Base-by-base conservation (phyloP, 2,888 invertebrate species). In the Platycheirus albimanus region DNA sequence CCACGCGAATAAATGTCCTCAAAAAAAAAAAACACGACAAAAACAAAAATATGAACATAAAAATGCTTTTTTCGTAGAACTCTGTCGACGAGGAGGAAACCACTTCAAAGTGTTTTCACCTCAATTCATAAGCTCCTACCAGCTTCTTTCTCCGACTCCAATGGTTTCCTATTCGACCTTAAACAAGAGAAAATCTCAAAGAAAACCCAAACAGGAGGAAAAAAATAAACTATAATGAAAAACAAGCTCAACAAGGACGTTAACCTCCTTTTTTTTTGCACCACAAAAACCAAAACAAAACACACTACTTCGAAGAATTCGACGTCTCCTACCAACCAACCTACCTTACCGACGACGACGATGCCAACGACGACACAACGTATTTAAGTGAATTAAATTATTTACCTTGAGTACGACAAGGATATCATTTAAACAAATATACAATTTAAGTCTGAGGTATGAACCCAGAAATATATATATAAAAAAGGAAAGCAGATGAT, bases 371-470 rank as follows among this genome's bases (percentile, higher is more conserved):
- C n/a, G n/a, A n/a, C n/a, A n/a, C 28, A 38, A 58, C 13, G 54
- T 75, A 80, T 80, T 75, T 75, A 74, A 80, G 69, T 74, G 79
- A 76, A 81, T 77, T 77, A 77, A 81, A 81, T 77, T 72, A 72
- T 81, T 67, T 52, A 63, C 24, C 71, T 33, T 33, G 47, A 81
- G 66, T 71, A 80, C 80, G 45, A n/a, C n/a, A n/a, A 45, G 28
- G 61, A 64, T 56, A 76, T 77, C 77, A 81, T 71, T 77, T 72
- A 81, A 61, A 47, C 66, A 71, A 81, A 81, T 71, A 81, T 71
- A 81, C 58, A 61, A 63, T 81, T 81, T 66, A 20, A 61, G 71
- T 81, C 71, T 77, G 61, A 66, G 52, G 66, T 41, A 47, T 19
- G 49, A 43, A 8, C 20, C 15, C 10, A 33, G 3, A 38, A 15